phyloP scores from a whole-genome alignment of 2,113 vertebrate genomes.

The Megaceryle torquata region DNA sequence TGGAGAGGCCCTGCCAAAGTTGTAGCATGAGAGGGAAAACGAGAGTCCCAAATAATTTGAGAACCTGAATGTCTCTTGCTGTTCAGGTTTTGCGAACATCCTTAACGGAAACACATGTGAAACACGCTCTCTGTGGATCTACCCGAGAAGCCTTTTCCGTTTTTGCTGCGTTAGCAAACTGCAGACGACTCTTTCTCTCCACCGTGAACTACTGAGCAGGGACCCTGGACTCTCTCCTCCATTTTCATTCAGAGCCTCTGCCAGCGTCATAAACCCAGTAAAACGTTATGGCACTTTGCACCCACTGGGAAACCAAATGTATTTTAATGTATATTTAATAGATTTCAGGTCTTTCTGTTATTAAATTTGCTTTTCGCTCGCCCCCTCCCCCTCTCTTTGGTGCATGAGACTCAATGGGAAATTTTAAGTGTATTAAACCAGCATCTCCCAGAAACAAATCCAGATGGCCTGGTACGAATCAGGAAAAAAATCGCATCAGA shows the following conservation, averaged over 20 bases:
- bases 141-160: slow-evolving; percentile 54
- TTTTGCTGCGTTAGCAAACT: slow-evolving; percentile 68
- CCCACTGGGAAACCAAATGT: slow-evolving; percentile 69
- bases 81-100: slow-evolving; percentile 54
- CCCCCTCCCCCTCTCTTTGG: slow-evolving; percentile 36
- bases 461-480: slow-evolving; percentile 69
- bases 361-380: slow-evolving; percentile 62
- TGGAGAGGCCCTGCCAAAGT: not conserved
- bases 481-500: slow-evolving; percentile 50
- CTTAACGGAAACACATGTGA: slow-evolving; percentile 67
- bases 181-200: slow-evolving; percentile 39
- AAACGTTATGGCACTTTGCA: slow-evolving; percentile 68
- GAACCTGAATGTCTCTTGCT: slow-evolving; percentile 44
- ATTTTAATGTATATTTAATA: slow-evolving; percentile 71
- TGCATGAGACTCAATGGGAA: slow-evolving; percentile 63
- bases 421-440: slow-evolving; percentile 64
- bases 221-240: slow-evolving; percentile 61
- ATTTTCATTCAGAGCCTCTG: slow-evolving; percentile 64
- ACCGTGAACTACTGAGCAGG: slow-evolving; percentile 57
- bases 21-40: not conserved
- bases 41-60: slow-evolving; percentile 34
- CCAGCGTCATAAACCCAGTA: slow-evolving; percentile 67
- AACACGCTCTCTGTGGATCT: slow-evolving; percentile 45
- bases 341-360: slow-evolving; percentile 69
- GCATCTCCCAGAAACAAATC: slow-evolving; percentile 67